Evolutionary conservation across 2,113 vertebrate species (phyloP).

Genomic region (Accipiter cooperii): DNA sequence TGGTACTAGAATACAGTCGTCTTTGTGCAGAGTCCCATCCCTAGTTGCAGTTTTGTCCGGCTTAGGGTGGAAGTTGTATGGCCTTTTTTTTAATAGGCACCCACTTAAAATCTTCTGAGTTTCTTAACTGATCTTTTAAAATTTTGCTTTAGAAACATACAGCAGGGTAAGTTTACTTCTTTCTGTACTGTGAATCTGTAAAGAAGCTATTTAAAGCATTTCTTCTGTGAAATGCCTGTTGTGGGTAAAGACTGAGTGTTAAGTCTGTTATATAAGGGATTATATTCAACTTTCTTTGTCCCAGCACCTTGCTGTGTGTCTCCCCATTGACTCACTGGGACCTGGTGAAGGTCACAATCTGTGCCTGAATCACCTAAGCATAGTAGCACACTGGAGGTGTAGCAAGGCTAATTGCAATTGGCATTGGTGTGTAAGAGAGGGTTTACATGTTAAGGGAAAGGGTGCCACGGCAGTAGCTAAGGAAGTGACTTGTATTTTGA

Average conservation of each 20-base stretch:
- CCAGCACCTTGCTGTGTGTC: neutral
- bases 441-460: neutral
- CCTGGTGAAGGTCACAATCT: neutral
- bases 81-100: neutral
- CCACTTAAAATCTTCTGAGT: neutral
- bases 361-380: neutral
- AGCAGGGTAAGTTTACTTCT: neutral
- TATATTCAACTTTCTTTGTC: neutral
- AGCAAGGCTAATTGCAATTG: neutral
- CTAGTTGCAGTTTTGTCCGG: neutral
- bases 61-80: fast-evolving
- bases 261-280: neutral
- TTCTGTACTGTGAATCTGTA: neutral
- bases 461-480: neutral
- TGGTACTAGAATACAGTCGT: neutral
- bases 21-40: neutral
- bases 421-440: neutral
- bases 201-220: neutral
- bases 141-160: neutral
- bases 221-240: neutral
- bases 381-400: neutral
- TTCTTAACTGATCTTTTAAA: neutral
- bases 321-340: neutral
- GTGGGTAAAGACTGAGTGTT: neutral
- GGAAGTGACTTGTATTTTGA: neutral